These are phyloP conservation scores for Trochalopteron elliotii DNA, from an alignment of 2,113 vertebrate species.

Conservation along the genomic window DNA sequence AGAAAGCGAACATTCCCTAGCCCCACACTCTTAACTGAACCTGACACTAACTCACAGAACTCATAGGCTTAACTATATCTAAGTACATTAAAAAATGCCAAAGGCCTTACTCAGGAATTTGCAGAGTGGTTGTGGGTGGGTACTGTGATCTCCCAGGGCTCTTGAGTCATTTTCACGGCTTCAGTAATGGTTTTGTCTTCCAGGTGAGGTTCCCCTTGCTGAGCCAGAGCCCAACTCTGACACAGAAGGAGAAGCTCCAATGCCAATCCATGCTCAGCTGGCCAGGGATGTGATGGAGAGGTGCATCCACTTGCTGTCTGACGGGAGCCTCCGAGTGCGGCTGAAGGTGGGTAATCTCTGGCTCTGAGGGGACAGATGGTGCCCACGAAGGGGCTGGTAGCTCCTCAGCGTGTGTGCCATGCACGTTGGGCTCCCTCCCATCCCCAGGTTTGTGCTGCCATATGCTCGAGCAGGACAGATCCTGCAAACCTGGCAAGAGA, in stretches of 20 bases:
- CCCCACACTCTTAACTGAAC: not conserved
- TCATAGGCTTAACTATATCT: not conserved
- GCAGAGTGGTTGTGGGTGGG: not conserved
- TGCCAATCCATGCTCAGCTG: slow-evolving; percentile 81
- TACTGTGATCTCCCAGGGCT: not conserved
- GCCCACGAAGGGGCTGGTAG: not conserved
- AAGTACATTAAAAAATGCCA: not conserved
- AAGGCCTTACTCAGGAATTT: not conserved
- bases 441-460: not conserved
- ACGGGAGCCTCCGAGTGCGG: slow-evolving; percentile 78
- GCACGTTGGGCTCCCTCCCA: not conserved
- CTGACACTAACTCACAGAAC: not conserved
- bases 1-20: not conserved
- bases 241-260: slow-evolving; percentile 63
- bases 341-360: slow-evolving; percentile 79
- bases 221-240: not conserved
- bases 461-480: not conserved
- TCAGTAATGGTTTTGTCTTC: slow-evolving; percentile 3
- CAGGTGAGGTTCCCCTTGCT: slow-evolving; percentile 43
- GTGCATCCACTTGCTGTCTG: slow-evolving; percentile 86
- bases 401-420: rapidly evolving
- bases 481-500: not conserved
- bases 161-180: not conserved
- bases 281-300: slow-evolving; percentile 87
- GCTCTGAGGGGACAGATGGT: not conserved